These are phyloP conservation scores for Malurus elegans DNA, from an alignment of 2,113 vertebrate genomes.

Conservation along the genomic window DNA sequence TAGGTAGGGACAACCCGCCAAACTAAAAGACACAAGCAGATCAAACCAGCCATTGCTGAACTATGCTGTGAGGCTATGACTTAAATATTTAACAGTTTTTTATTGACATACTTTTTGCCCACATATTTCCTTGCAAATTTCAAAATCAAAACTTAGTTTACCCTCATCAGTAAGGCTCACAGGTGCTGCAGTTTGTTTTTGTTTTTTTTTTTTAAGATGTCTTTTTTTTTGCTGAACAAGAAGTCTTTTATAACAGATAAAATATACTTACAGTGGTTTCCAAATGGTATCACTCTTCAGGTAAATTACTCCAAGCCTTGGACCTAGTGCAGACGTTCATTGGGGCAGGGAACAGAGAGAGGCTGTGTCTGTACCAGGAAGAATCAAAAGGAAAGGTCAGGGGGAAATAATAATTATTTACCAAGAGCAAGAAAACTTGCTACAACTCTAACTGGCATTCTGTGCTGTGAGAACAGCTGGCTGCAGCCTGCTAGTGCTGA, in stretches of 20 bases:
- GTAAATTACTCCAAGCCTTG: constrained; percentile 82
- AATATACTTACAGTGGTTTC: constrained; percentile 81
- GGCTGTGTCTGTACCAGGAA: constrained; percentile 73
- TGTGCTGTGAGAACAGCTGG: not conserved
- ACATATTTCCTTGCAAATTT: constrained; percentile 41
- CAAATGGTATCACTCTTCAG: constrained; percentile 81
- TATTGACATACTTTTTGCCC: constrained; percentile 45
- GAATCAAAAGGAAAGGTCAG: constrained; percentile 60
- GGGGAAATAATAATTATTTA: constrained; percentile 35
- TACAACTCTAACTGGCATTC: constrained; percentile 2
- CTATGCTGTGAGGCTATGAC: constrained; percentile 7
- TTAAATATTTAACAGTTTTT: constrained; percentile 64
- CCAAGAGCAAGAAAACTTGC: not conserved
- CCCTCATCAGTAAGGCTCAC: constrained; percentile 14
- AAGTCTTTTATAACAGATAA: constrained; percentile 51
- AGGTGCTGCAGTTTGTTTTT: constrained; percentile 53
- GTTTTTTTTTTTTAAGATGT: constrained; percentile 28
- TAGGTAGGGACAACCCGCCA: not conserved
- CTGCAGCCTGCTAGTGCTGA: not conserved
- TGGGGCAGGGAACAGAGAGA: constrained; percentile 77
- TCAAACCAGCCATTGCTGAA: constrained; percentile 43
- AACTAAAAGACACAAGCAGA: constrained; percentile 21
- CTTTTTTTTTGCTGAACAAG: constrained; percentile 14
- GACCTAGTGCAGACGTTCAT: constrained; percentile 83
- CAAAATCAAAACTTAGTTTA: constrained; percentile 35